Base-by-base conservation (phyloP, 2,797 vertebrate genomes). In the Merluccius polli region DNA sequence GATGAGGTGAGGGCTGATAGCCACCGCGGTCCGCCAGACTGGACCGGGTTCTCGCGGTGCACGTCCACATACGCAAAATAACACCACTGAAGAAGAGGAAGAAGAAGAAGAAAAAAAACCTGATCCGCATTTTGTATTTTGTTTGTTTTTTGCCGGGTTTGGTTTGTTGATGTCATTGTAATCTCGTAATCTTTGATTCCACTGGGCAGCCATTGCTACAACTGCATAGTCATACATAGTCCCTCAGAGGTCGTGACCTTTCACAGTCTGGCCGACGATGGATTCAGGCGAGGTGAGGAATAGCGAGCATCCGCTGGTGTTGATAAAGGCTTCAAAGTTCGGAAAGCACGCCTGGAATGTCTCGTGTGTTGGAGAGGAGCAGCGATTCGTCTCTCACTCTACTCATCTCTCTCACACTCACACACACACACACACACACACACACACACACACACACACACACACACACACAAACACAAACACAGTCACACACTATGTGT, bases 301-400 rank as follows among this genome's bases (percentile, higher is more conserved):
- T 88, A 91, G 77, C 83, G 81, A 21, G 72, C 77, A 82, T 88
- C 79, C 74, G 78, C 83, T 86, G 79, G 85, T 85, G 82, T 79
- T 83, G 80, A 87, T 83, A 80, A 81, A 77, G 85, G 87, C 75
- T 89, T 80, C 82, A 73, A 90, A 86, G 84, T 85, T 73, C 88
- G 81, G 86, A 83, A 92, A 84, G 85, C 85, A 88, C 85, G 85
- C 81, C 38, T 80, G 83, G 89, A 92, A 91, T 92, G 86, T 92
- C 83, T 91, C 84, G 82, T 81, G 83, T 77, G 81, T 84, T 85
- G 82, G 86, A 76, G 73, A 89, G 86, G 90, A 83, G 74, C 80
- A 75, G 73, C 18, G 73, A 77, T 85, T 82, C 82, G 72, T 72
- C 70, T 76, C 75, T 82, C 81, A 77, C 82, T 77, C 13, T 7